Evolutionary conservation across 2,113 vertebrate genomes (phyloP), one percentile per base, ranked within the genome.

Genomic region (Eulacestoma nigropectus): DNA sequence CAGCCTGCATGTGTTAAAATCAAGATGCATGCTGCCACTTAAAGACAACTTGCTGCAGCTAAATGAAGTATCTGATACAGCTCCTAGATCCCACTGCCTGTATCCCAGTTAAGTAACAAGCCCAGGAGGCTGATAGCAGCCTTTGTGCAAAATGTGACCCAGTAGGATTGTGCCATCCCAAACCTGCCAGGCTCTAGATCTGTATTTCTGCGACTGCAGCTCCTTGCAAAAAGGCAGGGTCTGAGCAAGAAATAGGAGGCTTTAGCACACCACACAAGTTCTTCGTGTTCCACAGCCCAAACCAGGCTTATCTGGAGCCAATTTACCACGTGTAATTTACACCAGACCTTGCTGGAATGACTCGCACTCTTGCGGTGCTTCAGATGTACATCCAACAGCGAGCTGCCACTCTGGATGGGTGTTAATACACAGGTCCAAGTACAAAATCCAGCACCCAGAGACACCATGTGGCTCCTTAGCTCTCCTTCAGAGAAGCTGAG

Each of bases 241-340:
- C 86, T 80, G 55, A 30, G 65, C 42, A 94, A 96, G 87, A 91
- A 90, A 55, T 3, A 55, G 70, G 78, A 88, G 69, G 74, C 56
- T 94, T 94, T 27, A 77, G 57, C 65, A 87, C 79, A 91, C 73
- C 94, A 95, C 92, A 91, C 35, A 80, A 97, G 95, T 87, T 95
- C 84, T 93, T 94, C 82, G 37, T 94, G 87, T 97, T 97, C 94
- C 94, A 91, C 68, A 87, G 78, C 90, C 96, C 96, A 97, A 97
- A 96, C 94, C 93, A 97, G 97, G 93, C 89, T 93, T 96, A 83
- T 95, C 97, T 97, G 95, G 97, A 98, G 98, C 95, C 96, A 98
- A 96, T 95, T 97, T 97, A 87, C 95, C 64, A 15, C 56, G 19
- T 23, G 57, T 98, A 97, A 98, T 98, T 95, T 92, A 94, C 94